Evolutionary conservation across 2,113 vertebrate genomes (phyloP), one percentile per base, ranked within the genome.

Genomic region (Cyanistes caeruleus): DNA sequence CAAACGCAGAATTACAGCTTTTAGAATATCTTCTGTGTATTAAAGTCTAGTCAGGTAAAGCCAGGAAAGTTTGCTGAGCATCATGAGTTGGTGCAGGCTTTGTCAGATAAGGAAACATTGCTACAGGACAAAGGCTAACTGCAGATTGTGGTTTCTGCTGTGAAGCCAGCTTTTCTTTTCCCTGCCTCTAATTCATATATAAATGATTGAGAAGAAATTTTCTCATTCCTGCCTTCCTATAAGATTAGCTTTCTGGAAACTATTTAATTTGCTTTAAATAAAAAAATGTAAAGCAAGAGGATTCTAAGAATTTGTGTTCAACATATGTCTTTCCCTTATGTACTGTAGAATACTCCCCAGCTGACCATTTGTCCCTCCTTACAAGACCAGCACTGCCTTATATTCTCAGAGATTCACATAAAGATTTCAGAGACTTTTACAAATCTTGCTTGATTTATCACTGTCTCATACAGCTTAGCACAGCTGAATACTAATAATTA

Each of bases 361-460:
- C 13, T 44, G 87, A 85, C 67, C 37, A 15, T 74, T 93, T 70
- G 62, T 25, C 43, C 43, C 48, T 82, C 39, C 27, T 73, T 74
- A 64, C 4, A 22, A 41, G 49, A 77, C 43, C 19, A 77, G 53
- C 13, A n/a, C 25, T 83, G 52, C 19, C 75, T 94, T 91, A 55
- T 87, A 83, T 89, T 95, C 74, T 76, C 28, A 48, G 69, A 84
- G 76, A 87, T 58, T 51, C 81, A 69, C 46, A 75, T 2, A 56
- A 49, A 89, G 59, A 85, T 93, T 93, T 87, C 84, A 79, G 75
- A 83, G 65, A 65, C 63, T 95, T 93, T 93, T 95, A n/a, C 75
- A 91, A 91, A 93, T 90, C 67, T 87, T 89, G 11, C 44, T 65
- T 95, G 91, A 84, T 96, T 93, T 96, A 95, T 94, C 84, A 85